Base-by-base conservation (phyloP, 2,113 vertebrate species). In the Cyphomyrus discorhynchus region DNA sequence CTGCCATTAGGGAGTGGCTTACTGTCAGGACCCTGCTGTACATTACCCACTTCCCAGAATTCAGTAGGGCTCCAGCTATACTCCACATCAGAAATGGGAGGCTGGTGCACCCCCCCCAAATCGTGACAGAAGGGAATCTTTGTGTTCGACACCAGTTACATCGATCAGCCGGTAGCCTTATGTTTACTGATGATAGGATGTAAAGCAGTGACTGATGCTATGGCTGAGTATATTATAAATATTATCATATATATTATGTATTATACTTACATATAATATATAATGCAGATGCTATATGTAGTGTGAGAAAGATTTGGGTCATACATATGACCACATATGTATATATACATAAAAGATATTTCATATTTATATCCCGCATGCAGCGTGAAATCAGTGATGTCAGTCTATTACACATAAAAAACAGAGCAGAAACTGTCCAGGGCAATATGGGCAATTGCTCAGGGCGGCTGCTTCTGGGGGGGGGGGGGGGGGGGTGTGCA, bases 41-140 rank as follows among this genome's bases (percentile, higher is more conserved):
- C 94, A 95, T 93, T 92, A 31, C 89, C 50, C 52, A 91, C 89
- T 96, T 96, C 95, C 94, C 96, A 96, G 95, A 96, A 96, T 95
- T 92, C 92, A 95, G 90, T 90, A 85, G 92, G 92, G 92, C 93
- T 92, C 92, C 92, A 91, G 93, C 93, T 92, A 92, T 90, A 91
- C 92, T 94, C 92, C 92, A 92, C 66, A 93, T 93, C 88, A 89
- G 91, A 92, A 93, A 90, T 88, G 82, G 87, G 88, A 89, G 89
- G 90, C 58, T 93, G 91, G 91, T 95, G 92, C 2, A 85, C 45
- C 8, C 4, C 7, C 6, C 7, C 6, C 80, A 62, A 52, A 70
- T 87, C 35, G 42, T 77, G 31, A 90, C 31, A 19, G 19, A 86
- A 39, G 47, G 27, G 27, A 5, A n/a, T 66, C 56, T 56, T 47